phyloP scores from a whole-genome alignment of 1,140 invertebrate genomes.

The Bombus ignitus region DNA sequence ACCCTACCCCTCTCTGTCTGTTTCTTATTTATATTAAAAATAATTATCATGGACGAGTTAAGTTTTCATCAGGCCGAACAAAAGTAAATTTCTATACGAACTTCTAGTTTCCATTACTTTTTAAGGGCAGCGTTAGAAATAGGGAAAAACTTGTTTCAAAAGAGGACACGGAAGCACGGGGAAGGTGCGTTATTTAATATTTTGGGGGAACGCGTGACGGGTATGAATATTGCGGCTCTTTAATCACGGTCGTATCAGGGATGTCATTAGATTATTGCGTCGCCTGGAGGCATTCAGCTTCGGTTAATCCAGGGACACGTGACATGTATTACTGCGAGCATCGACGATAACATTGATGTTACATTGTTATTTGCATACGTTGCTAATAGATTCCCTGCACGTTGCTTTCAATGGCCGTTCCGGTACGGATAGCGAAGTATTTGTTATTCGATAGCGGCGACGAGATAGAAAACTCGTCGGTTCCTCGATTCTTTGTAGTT shows the following conservation, averaged over 20 bases:
- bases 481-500: background rate
- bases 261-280: constrained; percentile 47
- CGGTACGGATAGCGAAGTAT: background rate
- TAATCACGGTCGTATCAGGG: constrained; percentile 35
- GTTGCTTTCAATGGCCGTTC: constrained; percentile 19
- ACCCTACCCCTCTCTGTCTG: too few relatives aligned
- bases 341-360: constrained; percentile 47
- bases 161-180: background rate
- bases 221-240: constrained; percentile 28
- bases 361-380: constrained; percentile 51
- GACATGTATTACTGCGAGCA: constrained; percentile 41
- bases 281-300: constrained; percentile 37
- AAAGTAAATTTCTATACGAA: too few relatives aligned
- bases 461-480: background rate
- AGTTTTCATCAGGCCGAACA: too few relatives aligned
- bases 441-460: background rate
- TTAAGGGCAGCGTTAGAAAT: too few relatives aligned
- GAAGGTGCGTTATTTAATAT: background rate
- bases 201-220: background rate
- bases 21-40: too few relatives aligned
- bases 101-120: too few relatives aligned
- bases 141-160: too few relatives aligned
- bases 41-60: too few relatives aligned
- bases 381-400: constrained; percentile 24
- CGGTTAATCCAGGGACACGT: constrained; percentile 42